These are phyloP conservation scores for Labroides dimidiatus DNA, from an alignment of 2,797 vertebrate genomes.

Conservation along the genomic window DNA sequence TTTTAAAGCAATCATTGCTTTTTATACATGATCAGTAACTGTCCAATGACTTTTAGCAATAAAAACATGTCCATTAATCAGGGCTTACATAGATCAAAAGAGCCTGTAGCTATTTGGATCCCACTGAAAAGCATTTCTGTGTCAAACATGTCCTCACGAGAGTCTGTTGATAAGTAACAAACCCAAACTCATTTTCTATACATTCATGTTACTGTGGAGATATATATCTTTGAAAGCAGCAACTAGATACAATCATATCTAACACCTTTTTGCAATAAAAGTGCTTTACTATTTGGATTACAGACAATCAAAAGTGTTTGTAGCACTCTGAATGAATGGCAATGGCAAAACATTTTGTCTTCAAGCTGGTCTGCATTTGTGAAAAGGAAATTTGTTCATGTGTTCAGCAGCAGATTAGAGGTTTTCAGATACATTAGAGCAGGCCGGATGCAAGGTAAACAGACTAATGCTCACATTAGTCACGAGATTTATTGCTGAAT, in stretches of 20 bases:
- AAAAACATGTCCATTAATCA: not conserved
- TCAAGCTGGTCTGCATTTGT: slow-evolving; percentile 17
- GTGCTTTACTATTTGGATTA: slow-evolving; percentile 8
- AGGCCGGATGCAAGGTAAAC: slow-evolving; percentile 39
- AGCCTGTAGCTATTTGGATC: not conserved
- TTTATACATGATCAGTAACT: no score
- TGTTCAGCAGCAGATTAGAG: slow-evolving; percentile 10
- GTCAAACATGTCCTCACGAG: slow-evolving; percentile 1
- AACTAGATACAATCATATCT: not conserved
- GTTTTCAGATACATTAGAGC: slow-evolving; percentile 28
- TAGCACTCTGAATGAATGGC: slow-evolving; percentile 6
- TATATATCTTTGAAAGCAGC: slow-evolving; percentile 6
- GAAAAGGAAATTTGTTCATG: slow-evolving; percentile 14
- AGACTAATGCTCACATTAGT: slow-evolving; percentile 12
- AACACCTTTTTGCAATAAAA: slow-evolving; percentile 23
- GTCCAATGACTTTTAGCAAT: not conserved
- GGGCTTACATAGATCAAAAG: not conserved
- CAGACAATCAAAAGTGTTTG: slow-evolving; percentile 28
- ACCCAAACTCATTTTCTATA: slow-evolving; percentile 23
- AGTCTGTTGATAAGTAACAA: slow-evolving; percentile 24
- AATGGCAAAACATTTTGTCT: slow-evolving; percentile 5
- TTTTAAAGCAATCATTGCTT: not conserved
- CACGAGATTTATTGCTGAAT: no score
- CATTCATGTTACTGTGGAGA: slow-evolving; percentile 8
- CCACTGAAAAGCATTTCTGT: not conserved